These are phyloP conservation scores for Bufo bufo DNA, from an alignment of 2,113 vertebrate genomes.

Conservation along the genomic window DNA sequence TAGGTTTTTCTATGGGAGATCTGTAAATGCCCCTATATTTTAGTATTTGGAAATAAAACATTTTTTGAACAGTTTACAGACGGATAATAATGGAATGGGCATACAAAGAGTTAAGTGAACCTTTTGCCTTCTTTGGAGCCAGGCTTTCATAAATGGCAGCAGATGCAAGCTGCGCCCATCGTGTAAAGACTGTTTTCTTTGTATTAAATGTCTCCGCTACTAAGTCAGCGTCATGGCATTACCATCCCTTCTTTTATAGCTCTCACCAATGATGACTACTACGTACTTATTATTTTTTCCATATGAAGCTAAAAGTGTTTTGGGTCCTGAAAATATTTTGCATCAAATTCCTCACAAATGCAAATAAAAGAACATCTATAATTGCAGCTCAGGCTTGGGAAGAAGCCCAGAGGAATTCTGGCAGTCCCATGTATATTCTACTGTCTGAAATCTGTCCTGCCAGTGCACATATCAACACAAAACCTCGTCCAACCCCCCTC, in stretches of 20 bases:
- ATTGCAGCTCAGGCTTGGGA: constrained; percentile 34
- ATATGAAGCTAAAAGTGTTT: constrained; percentile 42
- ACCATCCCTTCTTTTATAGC: constrained; percentile 5
- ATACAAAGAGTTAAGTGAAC: background rate
- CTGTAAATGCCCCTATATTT: too few species aligned
- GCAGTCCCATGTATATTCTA: constrained; percentile 43
- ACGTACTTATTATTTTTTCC: constrained; percentile 46
- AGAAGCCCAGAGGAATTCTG: constrained; percentile 43
- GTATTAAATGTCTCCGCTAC: background rate
- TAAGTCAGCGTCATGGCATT: constrained; percentile 23
- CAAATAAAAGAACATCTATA: constrained; percentile 40
- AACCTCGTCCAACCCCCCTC: constrained; percentile 41
- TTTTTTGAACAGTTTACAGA: too few species aligned
- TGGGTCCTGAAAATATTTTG: constrained; percentile 46
- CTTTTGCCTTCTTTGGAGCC: background rate
- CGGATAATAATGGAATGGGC: background rate
- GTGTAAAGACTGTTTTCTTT: constrained; percentile 19
- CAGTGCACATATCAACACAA: constrained; percentile 53
- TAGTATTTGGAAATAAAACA: too few species aligned
- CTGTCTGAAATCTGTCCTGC: constrained; percentile 52
- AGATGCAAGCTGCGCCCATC: constrained; percentile 10
- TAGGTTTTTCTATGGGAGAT: too few species aligned
- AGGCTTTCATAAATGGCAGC: constrained; percentile 18
- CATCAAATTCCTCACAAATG: constrained; percentile 20
- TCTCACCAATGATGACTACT: constrained; percentile 16